Percentiles rank a stretch among this genome's conserved stretches.
Conservation (phyloP, 2,797 vertebrate genomes). For the Erethizon dorsatum region DNA sequence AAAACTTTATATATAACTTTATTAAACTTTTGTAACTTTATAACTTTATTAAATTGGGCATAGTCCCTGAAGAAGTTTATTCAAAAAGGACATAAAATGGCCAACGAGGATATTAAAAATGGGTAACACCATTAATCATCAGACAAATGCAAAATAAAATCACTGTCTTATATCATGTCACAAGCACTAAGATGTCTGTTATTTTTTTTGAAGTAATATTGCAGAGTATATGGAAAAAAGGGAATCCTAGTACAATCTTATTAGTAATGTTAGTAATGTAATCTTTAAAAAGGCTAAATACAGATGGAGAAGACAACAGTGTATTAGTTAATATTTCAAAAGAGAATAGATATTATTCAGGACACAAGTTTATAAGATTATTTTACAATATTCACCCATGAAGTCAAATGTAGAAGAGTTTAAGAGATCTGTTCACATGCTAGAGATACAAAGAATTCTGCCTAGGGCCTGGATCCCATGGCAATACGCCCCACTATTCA, state of each 20-base stretch:
- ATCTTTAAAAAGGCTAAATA: background rate
- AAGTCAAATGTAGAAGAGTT: too few species aligned
- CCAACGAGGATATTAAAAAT: background rate
- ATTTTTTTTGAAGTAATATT: background rate
- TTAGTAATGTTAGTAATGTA: background rate
- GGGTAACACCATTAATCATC: background rate
- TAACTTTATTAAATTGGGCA: background rate
- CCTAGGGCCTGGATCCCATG: too few species aligned
- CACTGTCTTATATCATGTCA: background rate
- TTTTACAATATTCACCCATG: too few species aligned
- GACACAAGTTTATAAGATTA: too few species aligned
- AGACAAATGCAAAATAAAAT: background rate
- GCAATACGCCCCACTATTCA: too few species aligned
- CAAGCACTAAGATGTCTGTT: background rate
- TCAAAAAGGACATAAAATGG: background rate
- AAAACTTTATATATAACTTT: too few species aligned
- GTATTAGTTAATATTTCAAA: too few species aligned
- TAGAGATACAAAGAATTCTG: too few species aligned
- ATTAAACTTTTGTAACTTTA: background rate
- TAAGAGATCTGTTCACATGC: too few species aligned
- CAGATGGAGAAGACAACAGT: too few species aligned
- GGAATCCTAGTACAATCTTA: background rate
- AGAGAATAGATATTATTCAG: too few species aligned
- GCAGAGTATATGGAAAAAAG: background rate
- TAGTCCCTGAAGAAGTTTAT: background rate